Conservation (phyloP, 2,113 vertebrate genomes). For the Petroica traversi region DNA sequence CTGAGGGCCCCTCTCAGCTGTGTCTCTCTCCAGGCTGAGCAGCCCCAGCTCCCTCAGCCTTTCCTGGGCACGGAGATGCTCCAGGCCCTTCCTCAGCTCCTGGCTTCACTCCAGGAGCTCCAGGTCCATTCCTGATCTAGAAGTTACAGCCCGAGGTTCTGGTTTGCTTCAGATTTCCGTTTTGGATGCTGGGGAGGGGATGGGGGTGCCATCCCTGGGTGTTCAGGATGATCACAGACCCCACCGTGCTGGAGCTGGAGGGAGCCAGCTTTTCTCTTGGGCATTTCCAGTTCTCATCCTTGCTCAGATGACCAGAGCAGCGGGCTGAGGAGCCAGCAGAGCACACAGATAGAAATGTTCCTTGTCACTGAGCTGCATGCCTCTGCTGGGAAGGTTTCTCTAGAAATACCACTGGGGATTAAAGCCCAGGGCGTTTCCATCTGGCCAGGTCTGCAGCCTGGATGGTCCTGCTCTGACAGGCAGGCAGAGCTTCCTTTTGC, state of each 20-base stretch:
- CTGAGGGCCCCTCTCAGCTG: not conserved
- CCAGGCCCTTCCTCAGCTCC: not conserved
- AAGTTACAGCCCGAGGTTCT: not conserved
- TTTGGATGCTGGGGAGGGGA: not conserved
- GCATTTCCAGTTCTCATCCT: not conserved
- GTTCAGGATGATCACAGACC: not conserved
- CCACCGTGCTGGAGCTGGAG: accelerated
- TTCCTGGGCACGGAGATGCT: not conserved
- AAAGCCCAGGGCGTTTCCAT: not conserved
- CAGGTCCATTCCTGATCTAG: not conserved
- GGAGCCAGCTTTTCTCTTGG: not conserved
- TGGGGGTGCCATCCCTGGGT: not conserved
- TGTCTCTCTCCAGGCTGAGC: not conserved
- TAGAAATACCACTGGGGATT: not conserved
- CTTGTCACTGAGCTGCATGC: not conserved
- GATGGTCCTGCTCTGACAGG: not conserved
- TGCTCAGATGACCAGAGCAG: not conserved
- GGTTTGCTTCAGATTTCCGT: not conserved
- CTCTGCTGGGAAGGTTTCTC: conserved; percentile 14
- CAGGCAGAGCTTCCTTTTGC: not conserved
- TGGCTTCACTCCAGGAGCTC: not conserved
- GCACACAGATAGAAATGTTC: not conserved
- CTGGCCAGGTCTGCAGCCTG: not conserved
- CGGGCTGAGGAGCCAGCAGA: not conserved
- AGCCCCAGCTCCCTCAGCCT: not conserved